A percentile compares a stretch with the other conserved stretches of the same genome.
Conservation (phyloP, 2,113 vertebrate species). For the Gallinago undulata region DNA sequence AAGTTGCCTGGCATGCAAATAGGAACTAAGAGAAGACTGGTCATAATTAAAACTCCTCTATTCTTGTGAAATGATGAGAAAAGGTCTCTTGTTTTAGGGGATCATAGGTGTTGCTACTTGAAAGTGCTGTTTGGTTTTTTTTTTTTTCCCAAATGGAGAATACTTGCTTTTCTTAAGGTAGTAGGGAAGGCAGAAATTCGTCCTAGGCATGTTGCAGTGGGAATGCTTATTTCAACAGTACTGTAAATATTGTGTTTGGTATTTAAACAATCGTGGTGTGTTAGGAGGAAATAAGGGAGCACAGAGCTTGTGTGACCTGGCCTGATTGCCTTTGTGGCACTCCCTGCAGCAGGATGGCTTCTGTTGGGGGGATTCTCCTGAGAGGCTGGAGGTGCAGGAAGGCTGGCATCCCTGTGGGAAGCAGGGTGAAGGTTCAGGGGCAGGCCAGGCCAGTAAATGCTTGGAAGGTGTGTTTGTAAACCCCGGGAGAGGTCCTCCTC, state of each 20-base stretch:
- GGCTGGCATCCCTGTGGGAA: accelerated
- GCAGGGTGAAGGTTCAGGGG: background rate
- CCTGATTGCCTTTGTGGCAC: background rate
- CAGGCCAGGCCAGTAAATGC: accelerated
- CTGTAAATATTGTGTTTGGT: background rate
- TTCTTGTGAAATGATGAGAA: background rate
- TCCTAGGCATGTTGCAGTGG: background rate
- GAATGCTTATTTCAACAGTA: background rate
- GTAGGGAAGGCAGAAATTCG: background rate
- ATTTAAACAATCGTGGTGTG: accelerated
- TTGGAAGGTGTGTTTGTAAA: no score
- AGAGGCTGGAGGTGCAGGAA: accelerated
- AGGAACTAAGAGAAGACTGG: background rate
- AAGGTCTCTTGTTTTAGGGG: background rate
- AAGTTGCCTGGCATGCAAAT: accelerated
- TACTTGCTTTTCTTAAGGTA: background rate
- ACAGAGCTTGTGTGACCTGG: background rate
- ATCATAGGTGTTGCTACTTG: background rate
- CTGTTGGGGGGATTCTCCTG: background rate
- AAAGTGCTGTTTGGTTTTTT: background rate
- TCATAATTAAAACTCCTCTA: background rate
- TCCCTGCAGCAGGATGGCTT: background rate
- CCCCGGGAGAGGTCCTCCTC: no score
- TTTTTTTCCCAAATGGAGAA: no score
- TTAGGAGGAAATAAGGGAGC: no score